These are phyloP conservation scores for Engraulis encrasicolus DNA, from an alignment of 2,113 vertebrate species.

Conservation along the genomic window DNA sequence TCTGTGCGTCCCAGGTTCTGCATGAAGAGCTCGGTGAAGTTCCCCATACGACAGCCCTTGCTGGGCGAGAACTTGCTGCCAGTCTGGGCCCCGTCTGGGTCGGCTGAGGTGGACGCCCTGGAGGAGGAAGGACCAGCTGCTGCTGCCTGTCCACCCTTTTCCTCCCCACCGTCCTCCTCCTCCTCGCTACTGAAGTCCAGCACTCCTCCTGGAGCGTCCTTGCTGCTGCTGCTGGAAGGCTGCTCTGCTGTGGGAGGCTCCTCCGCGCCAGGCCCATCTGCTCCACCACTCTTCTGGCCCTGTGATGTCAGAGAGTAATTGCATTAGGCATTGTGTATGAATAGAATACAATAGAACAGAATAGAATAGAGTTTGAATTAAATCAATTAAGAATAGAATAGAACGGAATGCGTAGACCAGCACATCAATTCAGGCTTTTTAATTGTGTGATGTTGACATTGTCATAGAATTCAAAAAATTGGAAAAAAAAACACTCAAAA, in stretches of 20 bases:
- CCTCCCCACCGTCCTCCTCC: slow-evolving; percentile 88
- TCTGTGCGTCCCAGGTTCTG: slow-evolving; percentile 38
- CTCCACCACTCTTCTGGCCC: slow-evolving; percentile 8
- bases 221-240: slow-evolving; percentile 11
- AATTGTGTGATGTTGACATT: too few species aligned
- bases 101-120: neutral
- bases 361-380: too few species aligned
- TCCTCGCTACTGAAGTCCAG: slow-evolving; percentile 82
- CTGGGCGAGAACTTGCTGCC: neutral
- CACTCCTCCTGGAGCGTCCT: slow-evolving; percentile 50
- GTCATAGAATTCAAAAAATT: too few species aligned
- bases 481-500: too few species aligned
- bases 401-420: too few species aligned
- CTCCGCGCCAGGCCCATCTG: neutral
- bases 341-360: too few species aligned
- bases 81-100: neutral
- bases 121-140: slow-evolving; percentile 37
- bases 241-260: neutral
- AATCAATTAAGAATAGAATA: too few species aligned
- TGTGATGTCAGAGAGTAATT: slow-evolving; percentile 4
- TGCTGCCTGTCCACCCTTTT: slow-evolving; percentile 51
- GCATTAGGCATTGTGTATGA: too few species aligned
- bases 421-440: too few species aligned
- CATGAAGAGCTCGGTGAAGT: slow-evolving; percentile 84
- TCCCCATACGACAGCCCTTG: slow-evolving; percentile 74